Percentiles rank a stretch among this genome's conserved stretches.
phyloP scores from a whole-genome alignment of 1,140 invertebrate genomes.

The Drosophila jambulina region DNA sequence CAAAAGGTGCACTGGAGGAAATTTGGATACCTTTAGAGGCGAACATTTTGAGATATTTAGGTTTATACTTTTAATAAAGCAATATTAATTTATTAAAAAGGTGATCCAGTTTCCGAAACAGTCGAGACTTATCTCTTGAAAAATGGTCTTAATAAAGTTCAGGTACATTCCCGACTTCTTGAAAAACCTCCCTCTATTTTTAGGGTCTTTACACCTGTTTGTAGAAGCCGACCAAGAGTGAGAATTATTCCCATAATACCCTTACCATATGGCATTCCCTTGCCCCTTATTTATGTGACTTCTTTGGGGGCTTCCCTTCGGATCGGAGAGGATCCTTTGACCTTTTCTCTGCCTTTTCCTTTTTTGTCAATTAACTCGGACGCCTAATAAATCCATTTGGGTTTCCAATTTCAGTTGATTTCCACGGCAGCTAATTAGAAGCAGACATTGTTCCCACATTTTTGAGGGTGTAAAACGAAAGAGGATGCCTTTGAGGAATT shows the following conservation, averaged over 20 bases:
- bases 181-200: background rate
- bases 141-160: too few relatives aligned
- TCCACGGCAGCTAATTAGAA: conserved; percentile 34
- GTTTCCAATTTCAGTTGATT: conserved; percentile 52
- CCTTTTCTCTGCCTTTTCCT: conserved; percentile 24
- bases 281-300: conserved; percentile 11
- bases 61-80: background rate
- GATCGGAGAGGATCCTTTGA: conserved; percentile 24
- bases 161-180: background rate
- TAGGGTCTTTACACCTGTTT: conserved; percentile 7
- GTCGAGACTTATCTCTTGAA: too few relatives aligned
- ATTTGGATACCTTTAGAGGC: background rate
- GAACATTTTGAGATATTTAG: background rate
- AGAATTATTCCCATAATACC: conserved; percentile 26
- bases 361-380: conserved; percentile 46
- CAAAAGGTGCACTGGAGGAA: conserved; percentile 29
- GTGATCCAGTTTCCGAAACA: too few relatives aligned
- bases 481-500: conserved; percentile 2
- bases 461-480: background rate
- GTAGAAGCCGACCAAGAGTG: conserved; percentile 7
- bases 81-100: too few relatives aligned
- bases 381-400: conserved; percentile 67
- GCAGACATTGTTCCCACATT: conserved; percentile 15
- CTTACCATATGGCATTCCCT: conserved; percentile 11
- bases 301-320: conserved; percentile 22